Evolutionary conservation across 2,113 vertebrate species (phyloP).

Genomic region (Ictidomys tridecemlineatus): DNA sequence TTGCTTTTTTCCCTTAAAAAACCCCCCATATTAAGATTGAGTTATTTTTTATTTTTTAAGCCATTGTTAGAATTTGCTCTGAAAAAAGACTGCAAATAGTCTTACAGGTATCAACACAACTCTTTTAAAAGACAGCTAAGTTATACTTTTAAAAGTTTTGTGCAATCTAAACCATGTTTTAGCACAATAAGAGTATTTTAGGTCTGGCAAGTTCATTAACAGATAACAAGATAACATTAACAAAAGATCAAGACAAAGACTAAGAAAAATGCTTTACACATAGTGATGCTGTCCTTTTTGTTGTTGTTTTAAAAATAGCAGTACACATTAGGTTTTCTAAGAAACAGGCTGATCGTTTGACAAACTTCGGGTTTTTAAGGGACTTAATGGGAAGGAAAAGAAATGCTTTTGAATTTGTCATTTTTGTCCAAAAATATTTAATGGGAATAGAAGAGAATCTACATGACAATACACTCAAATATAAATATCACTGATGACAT

Average conservation of each 20-base stretch:
- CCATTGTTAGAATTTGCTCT: slow-evolving; percentile 82
- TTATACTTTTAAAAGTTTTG: slow-evolving; percentile 71
- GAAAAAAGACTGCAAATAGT: slow-evolving; percentile 79
- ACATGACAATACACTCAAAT: slow-evolving; percentile 1
- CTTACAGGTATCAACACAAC: slow-evolving; percentile 74
- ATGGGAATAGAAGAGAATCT: slow-evolving; percentile 47
- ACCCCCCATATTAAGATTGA: slow-evolving; percentile 76
- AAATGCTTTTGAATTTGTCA: neutral
- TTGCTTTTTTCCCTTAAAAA: slow-evolving; percentile 85
- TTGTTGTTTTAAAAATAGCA: slow-evolving; percentile 79
- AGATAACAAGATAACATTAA: slow-evolving; percentile 47
- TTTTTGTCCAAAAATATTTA: slow-evolving; percentile 47
- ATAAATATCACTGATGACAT: slow-evolving; percentile 23
- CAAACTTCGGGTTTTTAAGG: slow-evolving; percentile 57
- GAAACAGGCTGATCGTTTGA: slow-evolving; percentile 31
- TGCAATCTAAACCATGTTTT: slow-evolving; percentile 74
- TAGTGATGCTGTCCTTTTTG: slow-evolving; percentile 64
- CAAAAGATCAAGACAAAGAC: slow-evolving; percentile 77
- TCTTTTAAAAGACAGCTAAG: slow-evolving; percentile 75
- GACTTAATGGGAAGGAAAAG: neutral
- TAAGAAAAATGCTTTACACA: slow-evolving; percentile 76
- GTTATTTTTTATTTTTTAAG: slow-evolving; percentile 76
- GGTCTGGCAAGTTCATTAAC: slow-evolving; percentile 85
- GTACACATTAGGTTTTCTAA: slow-evolving; percentile 63
- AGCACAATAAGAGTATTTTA: slow-evolving; percentile 75